phyloP scores from a whole-genome alignment of 2,797 vertebrate genomes.

The Nyctalus aviator region DNA sequence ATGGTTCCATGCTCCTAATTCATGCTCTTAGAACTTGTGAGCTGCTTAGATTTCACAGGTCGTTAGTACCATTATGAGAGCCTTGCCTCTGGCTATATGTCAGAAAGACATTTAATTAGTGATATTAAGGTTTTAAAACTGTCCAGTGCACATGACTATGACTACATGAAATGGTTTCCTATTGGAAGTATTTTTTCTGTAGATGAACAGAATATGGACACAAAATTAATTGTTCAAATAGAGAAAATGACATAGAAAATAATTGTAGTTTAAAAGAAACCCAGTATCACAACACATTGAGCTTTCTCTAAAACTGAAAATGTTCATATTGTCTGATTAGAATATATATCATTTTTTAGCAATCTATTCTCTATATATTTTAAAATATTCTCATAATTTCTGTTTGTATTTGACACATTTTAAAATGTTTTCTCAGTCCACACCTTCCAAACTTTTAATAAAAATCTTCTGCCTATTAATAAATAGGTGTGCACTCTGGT shows the following conservation, averaged over 20 bases:
- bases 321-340: neutral
- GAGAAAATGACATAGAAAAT: slow-evolving; percentile 33
- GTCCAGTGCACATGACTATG: slow-evolving; percentile 2
- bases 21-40: neutral
- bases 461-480: neutral
- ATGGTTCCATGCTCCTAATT: neutral
- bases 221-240: neutral
- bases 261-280: neutral
- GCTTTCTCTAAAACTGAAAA: neutral
- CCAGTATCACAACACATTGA: neutral
- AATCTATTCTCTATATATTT: neutral
- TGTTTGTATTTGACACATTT: neutral
- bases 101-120: slow-evolving; percentile 66
- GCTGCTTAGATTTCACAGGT: neutral
- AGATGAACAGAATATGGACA: neutral
- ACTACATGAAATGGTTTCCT: slow-evolving; percentile 12
- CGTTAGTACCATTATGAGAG: slow-evolving; percentile 18
- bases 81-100: neutral
- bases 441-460: neutral
- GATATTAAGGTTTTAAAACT: slow-evolving; percentile 56
- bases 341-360: neutral
- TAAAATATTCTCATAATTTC: slow-evolving; percentile 35
- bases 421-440: neutral
- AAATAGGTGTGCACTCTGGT: neutral
- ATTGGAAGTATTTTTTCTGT: neutral